Evolutionary conservation across 1,140 invertebrate genomes (phyloP), one percentile per base, ranked within the genome.

Genomic region (Lordiphosa stackelbergi): DNA sequence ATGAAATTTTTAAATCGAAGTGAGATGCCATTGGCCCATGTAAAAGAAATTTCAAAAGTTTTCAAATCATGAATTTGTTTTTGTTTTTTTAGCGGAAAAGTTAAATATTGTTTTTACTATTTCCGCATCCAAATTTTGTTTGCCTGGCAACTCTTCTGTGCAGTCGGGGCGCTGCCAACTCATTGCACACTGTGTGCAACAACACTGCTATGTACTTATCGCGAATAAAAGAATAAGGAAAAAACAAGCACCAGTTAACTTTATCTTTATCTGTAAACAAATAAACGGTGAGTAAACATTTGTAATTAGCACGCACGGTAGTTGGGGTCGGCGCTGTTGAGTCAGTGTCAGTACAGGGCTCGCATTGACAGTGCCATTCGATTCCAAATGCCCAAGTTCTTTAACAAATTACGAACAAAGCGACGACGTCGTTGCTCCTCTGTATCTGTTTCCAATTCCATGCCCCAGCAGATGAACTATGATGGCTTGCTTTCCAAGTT

Each of bases 231-330:
- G 62, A 66, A 66, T 58, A 66, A 68, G 55, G 58, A 66, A 68
- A 68, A 55, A 68, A 68, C 43, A 47, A 48, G 48, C 48, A 41
- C 24, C 49, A 69, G 65, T 75, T 69, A 71, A 70, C 71, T 71
- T 75, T 77, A 84, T 79, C 77, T 77, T 73, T 69, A 64, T 83
- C 73, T 77, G 73, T 84, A 71, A 84, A 77, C 78, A 83, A 83
- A 83, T 73, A 83, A 83, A 84, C 61, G 78, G 77, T 83, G 73
- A 84, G 77, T 83, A 83, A 84, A 83, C 79, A 83, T 62, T 45
- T 57, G 61, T 73, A 84, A 81, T 81, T 81, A 77, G 56, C 77
- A 65, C 68, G 62, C 56, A 69, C 40, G 59, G 58, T 41, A 46
- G 45, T 52, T 63, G 53, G 28, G 12, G 66, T 53, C 53, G 75